These are phyloP conservation scores for Drosophila oshimai DNA, from an alignment of 1,140 invertebrate species.

Conservation along the genomic window DNA sequence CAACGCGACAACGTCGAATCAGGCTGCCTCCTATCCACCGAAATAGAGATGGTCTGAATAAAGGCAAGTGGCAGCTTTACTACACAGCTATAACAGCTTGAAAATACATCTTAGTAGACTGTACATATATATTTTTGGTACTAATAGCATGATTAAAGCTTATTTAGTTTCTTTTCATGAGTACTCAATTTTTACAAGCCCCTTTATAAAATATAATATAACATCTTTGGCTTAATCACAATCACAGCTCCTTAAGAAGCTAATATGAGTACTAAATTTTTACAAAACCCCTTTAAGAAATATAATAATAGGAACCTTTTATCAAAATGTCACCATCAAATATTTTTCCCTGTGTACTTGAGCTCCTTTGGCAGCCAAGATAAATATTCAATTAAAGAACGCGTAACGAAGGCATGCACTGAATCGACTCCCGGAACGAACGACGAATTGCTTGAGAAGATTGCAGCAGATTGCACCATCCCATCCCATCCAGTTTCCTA, in stretches of 20 bases:
- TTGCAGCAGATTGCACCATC: constrained; percentile 25
- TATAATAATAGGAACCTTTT: too few species aligned
- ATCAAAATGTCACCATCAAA: neutral
- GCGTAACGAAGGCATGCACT: constrained; percentile 22
- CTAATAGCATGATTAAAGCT: too few species aligned
- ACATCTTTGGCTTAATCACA: too few species aligned
- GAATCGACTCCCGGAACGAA: constrained; percentile 47
- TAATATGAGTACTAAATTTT: too few species aligned
- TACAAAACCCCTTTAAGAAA: too few species aligned
- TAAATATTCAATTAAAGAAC: constrained; percentile 73
- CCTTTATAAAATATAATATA: too few species aligned
- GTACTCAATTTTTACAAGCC: too few species aligned
- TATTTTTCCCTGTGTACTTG: neutral
- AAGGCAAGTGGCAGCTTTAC: neutral
- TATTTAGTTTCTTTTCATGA: too few species aligned
- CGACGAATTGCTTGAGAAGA: constrained; percentile 38
- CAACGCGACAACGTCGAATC: constrained; percentile 15
- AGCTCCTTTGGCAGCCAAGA: constrained; percentile 19
- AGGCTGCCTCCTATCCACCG: neutral
- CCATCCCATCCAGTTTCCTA: neutral
- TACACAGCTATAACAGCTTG: neutral
- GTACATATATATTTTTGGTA: neutral
- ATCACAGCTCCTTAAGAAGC: too few species aligned
- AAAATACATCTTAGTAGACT: neutral
- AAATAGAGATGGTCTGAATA: neutral